These are phyloP conservation scores for Cephus runcator DNA, from an alignment of 2,888 invertebrate genomes.

Conservation along the genomic window DNA sequence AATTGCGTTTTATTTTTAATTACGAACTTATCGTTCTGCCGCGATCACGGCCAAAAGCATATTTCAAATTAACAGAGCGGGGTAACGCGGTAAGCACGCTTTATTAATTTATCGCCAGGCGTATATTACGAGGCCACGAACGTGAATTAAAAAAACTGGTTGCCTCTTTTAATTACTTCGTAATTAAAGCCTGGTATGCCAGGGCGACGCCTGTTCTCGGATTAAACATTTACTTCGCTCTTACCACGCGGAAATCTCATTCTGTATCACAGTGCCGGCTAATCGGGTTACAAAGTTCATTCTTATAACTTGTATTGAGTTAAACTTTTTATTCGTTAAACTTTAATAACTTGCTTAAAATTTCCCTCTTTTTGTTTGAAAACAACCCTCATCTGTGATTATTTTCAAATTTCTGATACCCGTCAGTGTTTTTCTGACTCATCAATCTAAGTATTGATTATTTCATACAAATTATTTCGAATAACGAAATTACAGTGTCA, in stretches of 20 bases:
- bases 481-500: too few relatives aligned
- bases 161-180: constrained; percentile 55
- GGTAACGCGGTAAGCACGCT: constrained; percentile 47
- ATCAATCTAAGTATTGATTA: too few relatives aligned
- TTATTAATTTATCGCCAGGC: constrained; percentile 60
- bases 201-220: constrained; percentile 25
- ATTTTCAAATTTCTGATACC: too few relatives aligned
- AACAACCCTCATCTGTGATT: too few relatives aligned
- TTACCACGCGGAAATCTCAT: constrained; percentile 24
- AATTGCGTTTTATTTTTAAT: constrained; percentile 47
- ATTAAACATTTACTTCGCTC: constrained; percentile 33
- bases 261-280: constrained; percentile 26
- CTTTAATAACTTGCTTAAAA: too few relatives aligned
- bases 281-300: constrained; percentile 31
- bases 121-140: constrained; percentile 44
- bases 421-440: too few relatives aligned
- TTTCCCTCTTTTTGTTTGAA: too few relatives aligned
- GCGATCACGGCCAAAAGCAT: constrained; percentile 26
- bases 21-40: constrained; percentile 50
- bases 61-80: constrained; percentile 48
- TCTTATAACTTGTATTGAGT: too few relatives aligned
- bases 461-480: too few relatives aligned
- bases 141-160: constrained; percentile 28
- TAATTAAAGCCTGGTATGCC: constrained; percentile 49
- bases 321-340: too few relatives aligned